A percentile compares a stretch with the other conserved stretches of the same genome.
phyloP scores from a whole-genome alignment of 2,113 vertebrate genomes.

The Odontesthes bonariensis region DNA sequence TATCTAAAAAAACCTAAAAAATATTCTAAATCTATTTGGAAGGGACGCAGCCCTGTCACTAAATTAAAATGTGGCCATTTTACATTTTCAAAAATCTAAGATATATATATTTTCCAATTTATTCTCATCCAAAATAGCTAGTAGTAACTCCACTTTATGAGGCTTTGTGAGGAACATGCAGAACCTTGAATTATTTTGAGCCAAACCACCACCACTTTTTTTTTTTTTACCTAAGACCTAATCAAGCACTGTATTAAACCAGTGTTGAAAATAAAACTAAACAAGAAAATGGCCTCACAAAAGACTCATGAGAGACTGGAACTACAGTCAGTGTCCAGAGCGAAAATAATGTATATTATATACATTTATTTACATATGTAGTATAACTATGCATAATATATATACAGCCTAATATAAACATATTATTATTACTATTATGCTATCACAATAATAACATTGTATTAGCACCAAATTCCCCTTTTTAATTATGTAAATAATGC shows the following conservation, averaged over 20 bases:
- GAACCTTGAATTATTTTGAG: background rate
- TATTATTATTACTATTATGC: too few relatives aligned
- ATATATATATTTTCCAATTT: background rate
- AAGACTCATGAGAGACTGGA: background rate
- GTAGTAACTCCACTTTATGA: background rate
- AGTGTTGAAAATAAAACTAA: too few relatives aligned
- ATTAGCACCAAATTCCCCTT: conserved; percentile 40
- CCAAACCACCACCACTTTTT: background rate
- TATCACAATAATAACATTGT: conserved; percentile 4
- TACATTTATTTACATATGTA: too few relatives aligned
- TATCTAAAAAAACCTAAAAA: background rate
- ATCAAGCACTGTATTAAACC: background rate
- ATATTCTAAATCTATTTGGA: background rate
- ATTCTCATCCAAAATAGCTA: too few relatives aligned
- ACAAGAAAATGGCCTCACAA: background rate
- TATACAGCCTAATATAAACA: too few relatives aligned
- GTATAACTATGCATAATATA: too few relatives aligned
- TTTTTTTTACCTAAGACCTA: background rate
- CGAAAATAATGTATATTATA: too few relatives aligned
- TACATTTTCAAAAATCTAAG: background rate
- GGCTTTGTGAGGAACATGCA: background rate
- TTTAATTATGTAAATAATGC: conserved; percentile 36
- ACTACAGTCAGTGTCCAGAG: too few relatives aligned
- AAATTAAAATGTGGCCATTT: background rate
- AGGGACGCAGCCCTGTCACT: background rate